Evolutionary conservation across 2,888 invertebrate genomes (phyloP).

Genomic region (Netelia melanura): DNA sequence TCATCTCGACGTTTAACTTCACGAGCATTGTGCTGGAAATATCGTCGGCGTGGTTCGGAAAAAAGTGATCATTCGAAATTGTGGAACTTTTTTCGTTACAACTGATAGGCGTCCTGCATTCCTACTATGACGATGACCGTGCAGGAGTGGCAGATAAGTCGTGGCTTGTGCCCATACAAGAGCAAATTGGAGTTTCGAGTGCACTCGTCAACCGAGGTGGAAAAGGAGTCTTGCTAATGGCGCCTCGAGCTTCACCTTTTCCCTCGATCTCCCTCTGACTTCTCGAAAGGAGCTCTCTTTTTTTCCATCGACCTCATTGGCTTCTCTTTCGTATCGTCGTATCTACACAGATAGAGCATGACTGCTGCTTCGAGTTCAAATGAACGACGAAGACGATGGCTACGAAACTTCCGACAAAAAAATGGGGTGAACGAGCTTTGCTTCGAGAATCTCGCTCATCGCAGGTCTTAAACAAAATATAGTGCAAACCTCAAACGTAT

Average conservation of each 20-base stretch:
- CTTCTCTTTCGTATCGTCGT: constrained; percentile 18
- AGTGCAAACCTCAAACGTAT: background rate
- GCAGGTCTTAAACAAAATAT: background rate
- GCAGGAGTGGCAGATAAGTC: background rate
- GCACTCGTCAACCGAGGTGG: constrained; percentile 1
- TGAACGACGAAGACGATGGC: constrained; percentile 12
- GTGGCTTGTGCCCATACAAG: background rate
- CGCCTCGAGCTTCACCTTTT: constrained; percentile 40
- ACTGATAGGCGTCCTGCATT: background rate
- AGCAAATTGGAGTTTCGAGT: constrained; percentile 15
- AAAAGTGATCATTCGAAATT: background rate
- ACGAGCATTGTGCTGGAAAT: no score
- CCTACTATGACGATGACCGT: background rate
- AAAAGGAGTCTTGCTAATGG: constrained; percentile 54
- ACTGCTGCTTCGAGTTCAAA: constrained; percentile 9
- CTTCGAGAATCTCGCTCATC: constrained; percentile 9
- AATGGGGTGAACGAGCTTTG: constrained; percentile 27
- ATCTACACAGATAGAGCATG: background rate
- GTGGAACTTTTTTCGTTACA: background rate
- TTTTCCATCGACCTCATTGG: constrained; percentile 50
- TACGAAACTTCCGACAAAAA: constrained; percentile 26
- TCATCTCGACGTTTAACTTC: no score
- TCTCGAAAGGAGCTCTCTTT: constrained; percentile 3
- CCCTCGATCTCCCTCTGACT: constrained; percentile 2
- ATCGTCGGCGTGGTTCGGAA: background rate